Evolutionary conservation across 2,888 invertebrate genomes (phyloP), one percentile per base, ranked within the genome.

Genomic region (Ctenicera cuprea): DNA sequence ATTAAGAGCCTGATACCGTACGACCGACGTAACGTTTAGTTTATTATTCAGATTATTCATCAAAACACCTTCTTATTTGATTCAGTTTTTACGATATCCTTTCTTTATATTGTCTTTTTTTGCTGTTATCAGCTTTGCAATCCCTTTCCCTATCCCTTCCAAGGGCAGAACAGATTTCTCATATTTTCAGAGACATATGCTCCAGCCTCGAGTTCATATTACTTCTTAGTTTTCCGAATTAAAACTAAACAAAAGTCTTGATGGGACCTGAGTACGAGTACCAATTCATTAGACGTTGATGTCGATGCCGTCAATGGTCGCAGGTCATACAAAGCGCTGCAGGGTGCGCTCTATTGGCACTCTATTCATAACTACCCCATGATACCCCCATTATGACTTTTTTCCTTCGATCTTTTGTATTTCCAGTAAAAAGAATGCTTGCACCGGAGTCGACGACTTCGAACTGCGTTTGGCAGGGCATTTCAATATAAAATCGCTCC

Each of bases 291-390:
- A 73, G 62, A 68, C 71, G 65, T 69, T 62, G 77, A 77, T 83
- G 85, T 85, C 85, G 83, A 85, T 84, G 82, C 79, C 82, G 84
- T 85, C 85, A 85, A 85, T 85, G 84, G 82, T 78, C 68, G 79
- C 83, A 83, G 83, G 83, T 83, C 82, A 77, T 78, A 80, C 80
- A 82, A 83, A 80, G 81, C 82, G 71, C 85, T 80, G 82, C 84
- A 79, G 83, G 85, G 81, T 75, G 80, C 76, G 78, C 83, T 79
- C 82, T 85, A 83, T 84, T 82, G 84, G 83, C 82, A 83, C 81
- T 83, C 80, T 77, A 82, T 83, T 82, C 80, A 78, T 76, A 66
- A 78, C 80, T 81, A 80, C 85, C 85, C 85, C 86, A 82, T 81
- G 85, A 85, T 82, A 83, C 76, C 84, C 80, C 84, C 80, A 83